A percentile compares a stretch with the other conserved stretches of the same genome.
Evolutionary conservation across 2,888 invertebrate genomes (phyloP).

Genomic region (Limnephilus marmoratus): DNA sequence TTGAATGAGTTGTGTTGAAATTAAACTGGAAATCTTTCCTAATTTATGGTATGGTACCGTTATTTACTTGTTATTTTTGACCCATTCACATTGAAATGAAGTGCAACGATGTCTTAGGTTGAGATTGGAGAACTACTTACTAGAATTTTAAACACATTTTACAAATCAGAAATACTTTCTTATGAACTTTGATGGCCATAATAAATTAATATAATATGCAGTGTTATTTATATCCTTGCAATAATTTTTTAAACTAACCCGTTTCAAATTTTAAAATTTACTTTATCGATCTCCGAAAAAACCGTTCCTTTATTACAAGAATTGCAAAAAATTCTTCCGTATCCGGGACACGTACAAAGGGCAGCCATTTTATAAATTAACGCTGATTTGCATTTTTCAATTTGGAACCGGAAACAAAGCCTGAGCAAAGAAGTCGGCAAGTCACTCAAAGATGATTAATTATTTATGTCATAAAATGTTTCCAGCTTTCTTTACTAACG

Average conservation of each 20-base stretch:
- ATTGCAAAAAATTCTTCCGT: slow-evolving; percentile 18
- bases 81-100: too few relatives aligned
- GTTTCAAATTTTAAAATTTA: not conserved
- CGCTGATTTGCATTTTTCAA: slow-evolving; percentile 65
- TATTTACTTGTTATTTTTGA: too few relatives aligned
- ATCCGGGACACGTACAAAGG: slow-evolving; percentile 52
- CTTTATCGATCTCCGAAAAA: slow-evolving; percentile 10
- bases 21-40: too few relatives aligned
- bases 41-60: too few relatives aligned
- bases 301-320: slow-evolving; percentile 25
- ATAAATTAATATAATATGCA: not conserved
- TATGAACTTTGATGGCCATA: not conserved
- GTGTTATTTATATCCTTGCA: not conserved
- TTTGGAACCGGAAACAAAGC: slow-evolving; percentile 58
- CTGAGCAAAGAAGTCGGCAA: slow-evolving; percentile 44
- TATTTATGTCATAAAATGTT: slow-evolving; percentile 58
- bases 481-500: slow-evolving; percentile 45
- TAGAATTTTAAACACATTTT: not conserved
- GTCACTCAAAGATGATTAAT: slow-evolving; percentile 64
- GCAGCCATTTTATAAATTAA: slow-evolving; percentile 62
- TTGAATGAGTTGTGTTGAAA: too few relatives aligned
- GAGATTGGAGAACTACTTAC: too few relatives aligned
- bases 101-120: too few relatives aligned
- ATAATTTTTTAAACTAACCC: not conserved
- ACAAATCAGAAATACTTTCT: not conserved